Base-by-base conservation (phyloP, 1,140 invertebrate species). In the Ceratina japonica region DNA sequence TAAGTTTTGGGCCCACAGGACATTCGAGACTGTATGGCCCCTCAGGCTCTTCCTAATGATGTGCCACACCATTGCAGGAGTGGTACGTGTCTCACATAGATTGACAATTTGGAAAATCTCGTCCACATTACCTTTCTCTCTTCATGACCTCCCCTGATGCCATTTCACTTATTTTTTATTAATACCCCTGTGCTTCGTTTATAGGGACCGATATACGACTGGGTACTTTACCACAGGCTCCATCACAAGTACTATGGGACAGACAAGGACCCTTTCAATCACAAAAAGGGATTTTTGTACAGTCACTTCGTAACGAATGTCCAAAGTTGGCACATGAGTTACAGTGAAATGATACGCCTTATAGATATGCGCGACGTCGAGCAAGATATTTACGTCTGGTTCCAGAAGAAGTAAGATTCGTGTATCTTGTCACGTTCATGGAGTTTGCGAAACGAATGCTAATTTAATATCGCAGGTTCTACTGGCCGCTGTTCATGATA, bases 241-340 rank as follows among this genome's bases (percentile, higher is more conserved):
- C 98, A 99, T 87, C 98, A 99, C 85, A 96, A 96, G 73, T 96
- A 95, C 89, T 97, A 96, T 68, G 96, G 96, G 31, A 98, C 98
- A 0, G 95, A 98, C 75, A 95, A 95, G 59, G 98, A 99, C 91
- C 98, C 98, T 0, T 98, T 97, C 89, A 97, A 98, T 89, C 95
- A 96, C 79, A 95, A 95, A 4, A 95, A 96, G 82, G 97, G 98
- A 12, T 98, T 99, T 87, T 91, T 97, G 65, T 97, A 97, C 88
- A 94, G 97, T 13, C 98, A 99, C 84, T 92, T 98, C 49, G 90
- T 96, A 8, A 93, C 94, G 0, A 93, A 97, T 52, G 85, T 95
- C n/a, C 90, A 95, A 22, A 93, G 94, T 24, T 94, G 96, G 62
- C 97, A 97, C 83, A 94, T 94, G 0, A 93, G 96, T 58, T 95